Evolutionary conservation across 2,888 invertebrate species (phyloP).

Genomic region (Busseola fusca): DNA sequence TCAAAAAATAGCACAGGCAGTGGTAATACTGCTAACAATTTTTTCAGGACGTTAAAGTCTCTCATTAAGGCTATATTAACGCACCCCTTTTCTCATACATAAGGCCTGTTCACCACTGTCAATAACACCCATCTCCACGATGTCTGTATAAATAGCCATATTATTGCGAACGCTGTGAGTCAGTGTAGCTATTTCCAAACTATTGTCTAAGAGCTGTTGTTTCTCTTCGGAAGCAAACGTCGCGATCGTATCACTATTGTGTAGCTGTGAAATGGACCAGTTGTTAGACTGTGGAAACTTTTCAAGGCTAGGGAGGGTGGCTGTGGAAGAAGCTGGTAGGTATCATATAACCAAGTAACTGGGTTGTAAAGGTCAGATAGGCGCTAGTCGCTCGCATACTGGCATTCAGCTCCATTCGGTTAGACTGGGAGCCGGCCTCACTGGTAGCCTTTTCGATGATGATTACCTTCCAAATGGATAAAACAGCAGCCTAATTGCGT

Average conservation of each 20-base stretch:
- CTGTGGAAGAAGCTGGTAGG: conserved; percentile 4
- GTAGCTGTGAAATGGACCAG: conserved; percentile 34
- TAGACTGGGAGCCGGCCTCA: no score
- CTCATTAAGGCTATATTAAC: background rate
- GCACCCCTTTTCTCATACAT: background rate
- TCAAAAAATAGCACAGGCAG: background rate
- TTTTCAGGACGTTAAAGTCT: background rate
- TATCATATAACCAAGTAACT: no score
- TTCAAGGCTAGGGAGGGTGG: conserved; percentile 5
- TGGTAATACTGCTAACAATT: background rate
- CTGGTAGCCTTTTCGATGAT: no score
- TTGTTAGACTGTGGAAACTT: conserved; percentile 17
- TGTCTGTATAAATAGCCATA: conserved; percentile 41
- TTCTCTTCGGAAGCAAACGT: conserved; percentile 69
- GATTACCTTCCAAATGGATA: no score
- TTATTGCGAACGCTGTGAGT: conserved; percentile 40
- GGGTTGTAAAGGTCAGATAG: no score
- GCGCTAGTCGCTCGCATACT: no score
- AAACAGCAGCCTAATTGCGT: no score
- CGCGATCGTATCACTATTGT: conserved; percentile 67
- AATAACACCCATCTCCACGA: conserved; percentile 20
- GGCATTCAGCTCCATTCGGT: no score
- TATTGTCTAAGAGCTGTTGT: conserved; percentile 66
- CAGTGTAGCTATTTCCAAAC: conserved; percentile 55
- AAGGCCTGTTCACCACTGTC: conserved; percentile 4